These are phyloP conservation scores for Scaptomyza tumidula DNA, from an alignment of 2,888 invertebrate species.

Conservation along the genomic window DNA sequence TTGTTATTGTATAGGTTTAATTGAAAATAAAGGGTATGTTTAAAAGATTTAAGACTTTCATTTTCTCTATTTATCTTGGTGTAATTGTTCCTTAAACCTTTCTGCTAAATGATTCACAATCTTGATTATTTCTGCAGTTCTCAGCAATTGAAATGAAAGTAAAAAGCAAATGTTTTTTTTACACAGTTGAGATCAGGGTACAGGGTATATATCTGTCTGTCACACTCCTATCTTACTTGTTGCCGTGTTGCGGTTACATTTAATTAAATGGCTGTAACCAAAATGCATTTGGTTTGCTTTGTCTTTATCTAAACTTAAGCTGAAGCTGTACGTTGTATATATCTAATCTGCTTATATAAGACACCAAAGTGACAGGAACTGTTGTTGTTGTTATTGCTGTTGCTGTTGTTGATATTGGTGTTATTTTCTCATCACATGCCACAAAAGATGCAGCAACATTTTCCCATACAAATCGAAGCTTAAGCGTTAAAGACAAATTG, in stretches of 20 bases:
- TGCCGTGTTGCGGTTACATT: conserved; percentile 31
- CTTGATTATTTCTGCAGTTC: too few species aligned
- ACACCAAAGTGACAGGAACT: conserved; percentile 10
- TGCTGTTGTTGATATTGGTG: conserved; percentile 34
- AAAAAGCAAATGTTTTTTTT: background rate
- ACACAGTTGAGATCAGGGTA: background rate
- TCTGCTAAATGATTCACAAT: background rate
- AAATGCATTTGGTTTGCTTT: conserved; percentile 39
- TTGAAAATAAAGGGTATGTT: too few species aligned
- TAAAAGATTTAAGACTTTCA: too few species aligned
- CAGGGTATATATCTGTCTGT: conserved; percentile 8
- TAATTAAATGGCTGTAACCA: conserved; percentile 25
- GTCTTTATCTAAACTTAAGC: conserved; percentile 2
- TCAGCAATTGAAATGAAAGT: too few species aligned
- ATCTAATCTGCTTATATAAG: conserved; percentile 64
- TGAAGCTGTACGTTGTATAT: conserved; percentile 34
- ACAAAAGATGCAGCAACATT: conserved; percentile 62
- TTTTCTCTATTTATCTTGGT: background rate
- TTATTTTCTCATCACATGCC: conserved; percentile 58
- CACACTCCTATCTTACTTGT: background rate
- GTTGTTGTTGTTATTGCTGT: conserved; percentile 24
- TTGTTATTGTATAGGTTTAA: background rate
- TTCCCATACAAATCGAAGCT: conserved; percentile 69
- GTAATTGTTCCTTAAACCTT: background rate
- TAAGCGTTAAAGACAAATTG: conserved; percentile 63